Evolutionary conservation across 2,888 invertebrate species (phyloP).

Genomic region (Caenorhabditis sp.): DNA sequence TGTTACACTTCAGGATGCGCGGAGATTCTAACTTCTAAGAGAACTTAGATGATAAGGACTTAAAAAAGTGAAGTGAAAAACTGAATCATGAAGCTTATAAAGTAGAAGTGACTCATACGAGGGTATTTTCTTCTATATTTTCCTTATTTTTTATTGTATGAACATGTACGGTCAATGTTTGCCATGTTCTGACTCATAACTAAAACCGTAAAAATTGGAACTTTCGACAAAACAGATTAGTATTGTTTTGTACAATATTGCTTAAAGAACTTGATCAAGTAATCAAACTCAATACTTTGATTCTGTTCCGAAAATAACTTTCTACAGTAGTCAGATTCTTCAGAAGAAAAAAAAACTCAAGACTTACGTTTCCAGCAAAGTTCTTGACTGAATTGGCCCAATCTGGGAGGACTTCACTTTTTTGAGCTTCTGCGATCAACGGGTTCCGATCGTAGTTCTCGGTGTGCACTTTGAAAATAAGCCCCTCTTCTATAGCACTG

Average conservation of each 20-base stretch:
- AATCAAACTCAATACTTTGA: too few relatives aligned
- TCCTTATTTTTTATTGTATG: neutral
- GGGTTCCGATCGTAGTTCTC: conserved; percentile 66
- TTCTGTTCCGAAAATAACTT: too few relatives aligned
- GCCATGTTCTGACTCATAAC: conserved; percentile 24
- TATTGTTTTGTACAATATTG: too few relatives aligned
- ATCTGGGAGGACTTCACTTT: conserved; percentile 73
- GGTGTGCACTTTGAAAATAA: conserved; percentile 71
- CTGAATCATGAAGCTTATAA: conserved; percentile 5
- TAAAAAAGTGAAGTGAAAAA: neutral
- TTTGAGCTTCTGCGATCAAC: conserved; percentile 66
- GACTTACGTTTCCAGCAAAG: conserved; percentile 63
- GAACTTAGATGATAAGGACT: too few relatives aligned
- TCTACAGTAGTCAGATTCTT: too few relatives aligned
- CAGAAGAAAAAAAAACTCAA: too few relatives aligned
- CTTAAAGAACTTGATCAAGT: too few relatives aligned
- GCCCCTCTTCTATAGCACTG: conserved; percentile 67
- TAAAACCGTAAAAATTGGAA: conserved; percentile 6
- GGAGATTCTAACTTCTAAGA: neutral
- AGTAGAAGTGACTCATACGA: conserved; percentile 19
- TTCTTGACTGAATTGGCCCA: conserved; percentile 60
- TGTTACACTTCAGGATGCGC: neutral
- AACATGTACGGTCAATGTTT: conserved; percentile 30
- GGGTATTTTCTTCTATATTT: neutral
- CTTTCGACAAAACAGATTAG: neutral